Base-by-base conservation (phyloP, 1,140 invertebrate species). In the Tetramorium alpestre region DNA sequence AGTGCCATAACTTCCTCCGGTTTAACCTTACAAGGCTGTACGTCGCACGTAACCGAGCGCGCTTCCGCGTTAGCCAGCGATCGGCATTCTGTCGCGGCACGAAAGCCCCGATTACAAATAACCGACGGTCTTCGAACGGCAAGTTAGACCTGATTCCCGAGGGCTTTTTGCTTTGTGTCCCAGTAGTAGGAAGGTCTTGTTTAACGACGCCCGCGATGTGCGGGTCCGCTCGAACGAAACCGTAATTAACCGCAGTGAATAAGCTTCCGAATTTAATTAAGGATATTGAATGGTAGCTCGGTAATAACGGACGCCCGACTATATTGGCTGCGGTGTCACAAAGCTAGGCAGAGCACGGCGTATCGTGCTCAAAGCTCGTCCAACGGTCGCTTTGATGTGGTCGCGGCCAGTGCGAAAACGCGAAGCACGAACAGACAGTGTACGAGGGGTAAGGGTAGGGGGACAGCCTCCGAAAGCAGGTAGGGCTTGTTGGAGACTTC, bases 201-300 rank as follows among this genome's bases (percentile, higher is more conserved):
- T 92, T 92, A 91, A 91, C 89, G 90, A 89, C 89, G 90, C 85
- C 87, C 76, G 58, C 76, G 64, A 73, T 72, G 84, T 81, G 82
- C 87, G 54, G 73, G 80, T 85, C 91, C 88, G 86, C 88, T 88
- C 90, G 93, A 94, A 94, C 92, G 92, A 95, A 95, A 94, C 91
- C 91, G 92, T 95, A 95, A 95, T 95, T 95, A 95, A 95, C 94
- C 94, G 90, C 94, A 94, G 94, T 94, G 94, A 95, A 95, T 95
- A 95, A 95, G 94, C 93, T 94, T 94, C 93, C 94, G 94, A 95
- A 95, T 95, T 95, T 95, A 95, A 95, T 95, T 95, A 95, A 95
- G 94, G 94, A 95, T 95, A 95, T 95, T 95, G 94, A 95, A 95
- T 95, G 91, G 94, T 93, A 94, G 93, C 92, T 88, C 90, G 92